Evolutionary conservation across 2,888 invertebrate species (phyloP).

Genomic region (Hyposoter dolosus): DNA sequence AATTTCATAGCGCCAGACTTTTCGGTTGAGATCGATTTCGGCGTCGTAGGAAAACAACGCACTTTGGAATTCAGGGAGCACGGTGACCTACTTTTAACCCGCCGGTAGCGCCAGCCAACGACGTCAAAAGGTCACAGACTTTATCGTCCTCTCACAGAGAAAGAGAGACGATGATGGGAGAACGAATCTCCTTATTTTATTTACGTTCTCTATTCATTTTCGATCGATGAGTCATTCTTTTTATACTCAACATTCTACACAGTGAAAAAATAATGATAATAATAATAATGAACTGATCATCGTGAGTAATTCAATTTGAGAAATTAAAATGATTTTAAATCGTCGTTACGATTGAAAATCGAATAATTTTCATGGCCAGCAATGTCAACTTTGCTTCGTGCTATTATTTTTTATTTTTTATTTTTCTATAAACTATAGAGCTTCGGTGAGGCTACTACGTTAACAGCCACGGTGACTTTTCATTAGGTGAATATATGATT

Average conservation of each 20-base stretch:
- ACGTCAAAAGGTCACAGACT: slow-evolving; percentile 31
- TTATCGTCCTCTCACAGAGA: background rate
- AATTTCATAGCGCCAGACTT: background rate
- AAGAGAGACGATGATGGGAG: no score
- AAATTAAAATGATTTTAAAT: no score
- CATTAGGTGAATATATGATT: background rate
- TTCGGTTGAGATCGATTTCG: background rate
- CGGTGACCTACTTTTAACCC: slow-evolving; percentile 15
- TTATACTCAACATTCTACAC: background rate
- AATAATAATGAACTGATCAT: background rate
- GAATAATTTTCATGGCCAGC: no score
- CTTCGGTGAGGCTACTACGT: no score
- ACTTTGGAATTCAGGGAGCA: background rate
- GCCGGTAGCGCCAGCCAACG: slow-evolving; percentile 1
- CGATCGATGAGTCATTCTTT: background rate
- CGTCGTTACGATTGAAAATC: no score
- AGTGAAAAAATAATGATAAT: background rate
- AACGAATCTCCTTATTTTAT: background rate
- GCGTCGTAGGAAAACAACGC: background rate
- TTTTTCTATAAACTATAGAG: no score
- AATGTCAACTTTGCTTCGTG: no score
- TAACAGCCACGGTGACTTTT: background rate
- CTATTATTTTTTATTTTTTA: no score
- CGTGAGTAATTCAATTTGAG: no score
- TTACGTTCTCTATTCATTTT: background rate